Evolutionary conservation across 23 tunicate species (phyloP).

Genomic region (Trididemnum miniatum): DNA sequence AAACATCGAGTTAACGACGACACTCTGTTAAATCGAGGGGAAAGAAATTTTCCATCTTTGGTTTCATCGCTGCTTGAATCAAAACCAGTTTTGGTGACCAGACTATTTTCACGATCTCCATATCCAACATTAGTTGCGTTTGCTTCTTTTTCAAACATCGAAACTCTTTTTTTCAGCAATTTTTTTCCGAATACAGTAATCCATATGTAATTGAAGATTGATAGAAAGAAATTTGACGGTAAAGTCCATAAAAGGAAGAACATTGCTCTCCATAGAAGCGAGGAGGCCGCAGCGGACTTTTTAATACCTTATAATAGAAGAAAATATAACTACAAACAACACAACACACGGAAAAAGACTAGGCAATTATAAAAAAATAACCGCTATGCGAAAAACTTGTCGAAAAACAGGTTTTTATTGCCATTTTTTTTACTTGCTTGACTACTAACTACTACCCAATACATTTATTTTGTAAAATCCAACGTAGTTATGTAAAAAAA

Average conservation of each 20-base stretch:
- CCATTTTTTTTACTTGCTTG: too few species aligned
- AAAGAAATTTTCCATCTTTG: not conserved
- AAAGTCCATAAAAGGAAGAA: constrained; percentile 15
- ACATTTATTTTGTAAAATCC: too few species aligned
- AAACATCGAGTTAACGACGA: constrained; percentile 9
- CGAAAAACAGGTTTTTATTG: too few species aligned
- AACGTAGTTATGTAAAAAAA: too few species aligned
- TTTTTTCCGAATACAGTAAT: not conserved
- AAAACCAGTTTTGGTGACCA: not conserved
- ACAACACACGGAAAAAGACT: too few species aligned
- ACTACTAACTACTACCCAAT: too few species aligned
- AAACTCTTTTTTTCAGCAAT: not conserved
- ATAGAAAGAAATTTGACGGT: not conserved
- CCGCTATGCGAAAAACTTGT: too few species aligned
- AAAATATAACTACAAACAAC: too few species aligned
- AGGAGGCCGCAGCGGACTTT: not conserved
- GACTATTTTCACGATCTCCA: not conserved
- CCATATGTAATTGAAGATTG: not conserved
- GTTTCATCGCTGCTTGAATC: too few species aligned
- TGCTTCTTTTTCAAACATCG: not conserved
- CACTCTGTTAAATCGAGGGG: not conserved
- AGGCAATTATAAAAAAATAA: too few species aligned
- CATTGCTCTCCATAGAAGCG: not conserved
- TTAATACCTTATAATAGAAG: constrained; percentile 7
- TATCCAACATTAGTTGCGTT: too few species aligned